A percentile compares a stretch with the other conserved stretches of the same genome.
Evolutionary conservation across 1,140 invertebrate genomes (phyloP).

Genomic region (Cydia amplana): DNA sequence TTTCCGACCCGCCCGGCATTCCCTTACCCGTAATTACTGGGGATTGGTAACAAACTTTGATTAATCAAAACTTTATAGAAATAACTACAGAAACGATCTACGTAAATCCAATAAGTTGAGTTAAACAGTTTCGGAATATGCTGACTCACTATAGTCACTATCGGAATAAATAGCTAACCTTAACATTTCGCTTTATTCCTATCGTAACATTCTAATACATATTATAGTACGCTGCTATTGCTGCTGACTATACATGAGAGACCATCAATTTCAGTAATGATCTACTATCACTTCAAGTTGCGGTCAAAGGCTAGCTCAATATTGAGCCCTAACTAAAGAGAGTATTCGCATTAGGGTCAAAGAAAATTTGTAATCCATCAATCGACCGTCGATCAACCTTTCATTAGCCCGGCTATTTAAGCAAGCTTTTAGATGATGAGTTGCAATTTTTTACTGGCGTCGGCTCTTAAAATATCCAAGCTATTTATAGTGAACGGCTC

Average conservation of each 20-base stretch:
- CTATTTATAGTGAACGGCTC: constrained; percentile 19
- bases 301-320: constrained; percentile 26
- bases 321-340: constrained; percentile 2
- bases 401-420: constrained; percentile 42
- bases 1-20: constrained; percentile 24
- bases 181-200: background rate
- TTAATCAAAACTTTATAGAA: constrained; percentile 32
- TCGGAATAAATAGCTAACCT: background rate
- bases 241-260: background rate
- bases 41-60: constrained; percentile 27
- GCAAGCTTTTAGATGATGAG: constrained; percentile 39
- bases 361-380: constrained; percentile 32
- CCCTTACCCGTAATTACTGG: constrained; percentile 22
- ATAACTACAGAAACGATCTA: constrained; percentile 24
- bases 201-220: too few relatives aligned
- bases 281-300: constrained; percentile 1
- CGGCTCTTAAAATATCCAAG: constrained; percentile 10
- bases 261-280: constrained; percentile 1
- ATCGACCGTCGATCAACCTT: constrained; percentile 36
- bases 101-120: constrained; percentile 23
- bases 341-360: constrained; percentile 19
- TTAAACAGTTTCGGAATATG: background rate
- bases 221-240: too few relatives aligned
- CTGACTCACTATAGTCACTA: background rate
- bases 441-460: constrained; percentile 28